A percentile compares a stretch with the other conserved stretches of the same genome.
Conservation (phyloP, 2,888 invertebrate genomes). For the Harpagoxenus sublaevis region DNA sequence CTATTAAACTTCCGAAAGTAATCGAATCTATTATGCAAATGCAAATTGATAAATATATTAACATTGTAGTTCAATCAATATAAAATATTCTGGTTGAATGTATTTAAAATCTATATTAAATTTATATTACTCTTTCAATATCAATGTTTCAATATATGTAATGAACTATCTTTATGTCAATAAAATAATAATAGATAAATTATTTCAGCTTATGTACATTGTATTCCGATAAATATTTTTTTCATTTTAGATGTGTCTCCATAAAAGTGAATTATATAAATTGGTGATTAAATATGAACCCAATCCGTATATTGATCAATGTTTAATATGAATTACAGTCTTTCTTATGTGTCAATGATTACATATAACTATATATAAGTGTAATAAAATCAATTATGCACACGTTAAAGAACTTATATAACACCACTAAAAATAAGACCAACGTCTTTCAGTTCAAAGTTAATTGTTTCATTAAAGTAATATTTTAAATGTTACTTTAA, state of each 20-base stretch:
- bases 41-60: conserved; percentile 12
- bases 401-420: background rate
- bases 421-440: conserved; percentile 9
- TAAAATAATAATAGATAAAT: conserved; percentile 7
- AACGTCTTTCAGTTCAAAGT: background rate
- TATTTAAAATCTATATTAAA: background rate
- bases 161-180: background rate
- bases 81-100: background rate
- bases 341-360: background rate
- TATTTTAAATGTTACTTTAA: background rate
- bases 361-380: background rate
- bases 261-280: background rate
- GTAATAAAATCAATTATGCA: conserved; percentile 2
- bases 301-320: background rate
- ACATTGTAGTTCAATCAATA: background rate
- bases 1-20: background rate
- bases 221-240: background rate
- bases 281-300: background rate
- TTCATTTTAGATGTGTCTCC: background rate
- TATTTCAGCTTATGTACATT: background rate
- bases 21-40: background rate
- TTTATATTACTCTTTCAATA: background rate
- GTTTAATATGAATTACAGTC: conserved; percentile 43
- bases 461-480: background rate
- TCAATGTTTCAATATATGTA: background rate